These are phyloP conservation scores for Platichthys flesus DNA, from an alignment of 2,113 vertebrate genomes.

Conservation along the genomic window DNA sequence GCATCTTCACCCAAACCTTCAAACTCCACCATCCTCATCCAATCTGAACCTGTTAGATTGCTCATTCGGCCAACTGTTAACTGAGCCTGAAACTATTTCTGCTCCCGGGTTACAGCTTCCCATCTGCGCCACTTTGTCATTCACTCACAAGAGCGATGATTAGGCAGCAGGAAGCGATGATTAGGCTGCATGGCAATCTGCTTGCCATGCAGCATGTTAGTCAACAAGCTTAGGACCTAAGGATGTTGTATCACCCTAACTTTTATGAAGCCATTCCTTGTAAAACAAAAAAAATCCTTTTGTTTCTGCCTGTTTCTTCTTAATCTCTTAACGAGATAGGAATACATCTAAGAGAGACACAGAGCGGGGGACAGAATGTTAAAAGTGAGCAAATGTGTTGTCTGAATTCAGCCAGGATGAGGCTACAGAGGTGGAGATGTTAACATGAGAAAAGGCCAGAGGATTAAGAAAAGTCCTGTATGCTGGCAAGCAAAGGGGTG, in stretches of 20 bases:
- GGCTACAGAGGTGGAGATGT: constrained; percentile 10
- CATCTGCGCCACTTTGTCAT: constrained; percentile 39
- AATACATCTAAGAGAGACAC: background rate
- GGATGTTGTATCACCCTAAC: constrained; percentile 26
- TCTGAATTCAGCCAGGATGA: constrained; percentile 3
- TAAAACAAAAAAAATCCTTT: background rate
- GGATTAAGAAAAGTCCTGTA: background rate
- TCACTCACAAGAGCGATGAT: background rate
- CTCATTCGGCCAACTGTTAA: constrained; percentile 41
- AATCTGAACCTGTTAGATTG: constrained; percentile 25
- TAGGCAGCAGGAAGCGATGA: background rate
- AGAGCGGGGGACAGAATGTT: constrained; percentile 5
- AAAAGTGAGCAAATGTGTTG: constrained; percentile 7
- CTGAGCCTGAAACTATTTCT: constrained; percentile 35
- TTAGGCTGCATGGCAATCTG: background rate
- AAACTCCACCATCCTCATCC: background rate
- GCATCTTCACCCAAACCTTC: background rate
- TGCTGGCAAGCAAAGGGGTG: constrained; percentile 14
- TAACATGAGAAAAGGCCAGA: constrained; percentile 15
- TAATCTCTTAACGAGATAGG: constrained; percentile 26
- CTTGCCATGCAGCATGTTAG: constrained; percentile 22
- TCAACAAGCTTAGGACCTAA: constrained; percentile 15
- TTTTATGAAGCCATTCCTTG: constrained; percentile 10
- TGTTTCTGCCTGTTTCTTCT: background rate
- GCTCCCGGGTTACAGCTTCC: constrained; percentile 45